Evolutionary conservation across 2,888 invertebrate genomes (phyloP).

Genomic region (Drosophila meridionalis): DNA sequence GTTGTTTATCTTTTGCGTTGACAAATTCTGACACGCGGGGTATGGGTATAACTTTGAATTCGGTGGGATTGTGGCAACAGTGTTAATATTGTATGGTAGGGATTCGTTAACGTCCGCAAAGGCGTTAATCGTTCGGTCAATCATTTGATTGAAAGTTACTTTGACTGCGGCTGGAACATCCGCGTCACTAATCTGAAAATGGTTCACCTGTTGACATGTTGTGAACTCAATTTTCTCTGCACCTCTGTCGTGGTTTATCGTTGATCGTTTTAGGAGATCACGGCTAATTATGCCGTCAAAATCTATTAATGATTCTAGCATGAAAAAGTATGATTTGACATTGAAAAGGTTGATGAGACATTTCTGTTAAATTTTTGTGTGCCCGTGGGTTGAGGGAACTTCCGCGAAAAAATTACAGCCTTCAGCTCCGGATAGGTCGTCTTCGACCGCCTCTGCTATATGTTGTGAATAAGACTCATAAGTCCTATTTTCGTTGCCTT

Average conservation of each 20-base stretch:
- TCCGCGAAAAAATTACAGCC: neutral
- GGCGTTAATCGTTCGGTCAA: no score
- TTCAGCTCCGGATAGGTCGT: neutral
- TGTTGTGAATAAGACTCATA: neutral
- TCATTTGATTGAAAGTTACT: no score
- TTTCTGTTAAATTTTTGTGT: neutral
- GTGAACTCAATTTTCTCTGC: neutral
- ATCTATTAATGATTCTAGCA: neutral
- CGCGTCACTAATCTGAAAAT: no score
- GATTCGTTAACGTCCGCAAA: neutral
- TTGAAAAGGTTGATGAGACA: neutral
- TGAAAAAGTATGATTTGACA: neutral
- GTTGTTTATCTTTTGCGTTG: neutral
- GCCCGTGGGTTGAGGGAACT: neutral
- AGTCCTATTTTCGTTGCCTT: neutral
- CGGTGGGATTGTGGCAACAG: no score
- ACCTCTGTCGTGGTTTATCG: neutral
- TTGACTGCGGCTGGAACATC: no score
- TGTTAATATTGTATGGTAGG: no score
- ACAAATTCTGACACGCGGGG: neutral
- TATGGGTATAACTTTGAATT: neutral
- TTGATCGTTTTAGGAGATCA: neutral
- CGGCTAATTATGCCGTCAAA: neutral
- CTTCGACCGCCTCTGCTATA: neutral
- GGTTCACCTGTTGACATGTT: neutral